Conservation (phyloP, 2,113 vertebrate genomes). For the Pelmatolapia mariae region DNA sequence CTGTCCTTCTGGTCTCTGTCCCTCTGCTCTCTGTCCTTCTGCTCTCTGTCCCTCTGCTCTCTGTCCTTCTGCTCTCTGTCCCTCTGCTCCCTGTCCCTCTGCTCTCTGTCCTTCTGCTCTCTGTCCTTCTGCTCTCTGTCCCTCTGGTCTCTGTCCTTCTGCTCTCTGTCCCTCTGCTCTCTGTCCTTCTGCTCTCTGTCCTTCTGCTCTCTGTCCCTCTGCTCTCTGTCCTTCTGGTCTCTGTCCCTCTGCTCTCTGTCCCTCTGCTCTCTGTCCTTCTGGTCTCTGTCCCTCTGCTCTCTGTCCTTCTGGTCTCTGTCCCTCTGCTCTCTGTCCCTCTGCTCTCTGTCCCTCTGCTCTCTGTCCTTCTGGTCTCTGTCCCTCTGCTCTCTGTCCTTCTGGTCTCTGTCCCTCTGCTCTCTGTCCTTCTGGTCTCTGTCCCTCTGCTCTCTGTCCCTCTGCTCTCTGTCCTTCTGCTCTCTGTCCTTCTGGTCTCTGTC, state of each 20-base stretch:
- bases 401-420: background rate
- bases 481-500: background rate
- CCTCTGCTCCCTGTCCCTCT: background rate
- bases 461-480: background rate
- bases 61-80: background rate
- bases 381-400: no score
- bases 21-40: background rate
- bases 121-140: background rate
- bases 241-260: no score
- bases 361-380: background rate
- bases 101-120: background rate
- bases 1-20: no score
- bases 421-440: background rate
- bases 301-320: background rate
- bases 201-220: no score
- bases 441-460: no score
- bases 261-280: background rate
- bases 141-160: background rate
- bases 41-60: no score
- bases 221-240: background rate
- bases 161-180: background rate
- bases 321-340: no score
- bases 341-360: background rate
- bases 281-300: background rate
- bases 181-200: background rate